Evolutionary conservation across 2,113 vertebrate species (phyloP).

Genomic region (Rhinoderma darwinii): DNA sequence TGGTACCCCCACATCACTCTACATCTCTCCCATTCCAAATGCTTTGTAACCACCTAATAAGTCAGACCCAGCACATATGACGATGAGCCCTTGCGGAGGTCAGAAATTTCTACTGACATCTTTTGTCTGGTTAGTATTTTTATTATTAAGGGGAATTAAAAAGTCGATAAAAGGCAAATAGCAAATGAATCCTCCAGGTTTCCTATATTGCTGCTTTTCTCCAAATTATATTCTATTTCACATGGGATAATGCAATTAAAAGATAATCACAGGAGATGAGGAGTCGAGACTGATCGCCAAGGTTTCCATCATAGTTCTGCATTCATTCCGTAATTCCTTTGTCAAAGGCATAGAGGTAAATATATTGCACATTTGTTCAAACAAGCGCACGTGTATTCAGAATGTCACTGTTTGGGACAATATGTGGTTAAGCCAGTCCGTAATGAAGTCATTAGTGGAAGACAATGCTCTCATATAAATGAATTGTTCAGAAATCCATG

Average conservation of each 20-base stretch:
- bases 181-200: constrained; percentile 71
- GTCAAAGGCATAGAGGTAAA: not conserved
- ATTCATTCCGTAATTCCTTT: constrained; percentile 63
- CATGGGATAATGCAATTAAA: constrained; percentile 80
- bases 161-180: constrained; percentile 87
- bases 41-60: constrained; percentile 69
- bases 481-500: not conserved
- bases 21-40: constrained; percentile 65
- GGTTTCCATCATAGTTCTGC: constrained; percentile 71
- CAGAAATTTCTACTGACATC: constrained; percentile 93
- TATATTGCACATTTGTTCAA: not conserved
- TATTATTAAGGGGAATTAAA: constrained; percentile 84
- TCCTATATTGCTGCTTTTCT: constrained; percentile 74
- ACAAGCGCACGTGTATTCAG: not conserved
- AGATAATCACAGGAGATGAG: constrained; percentile 78
- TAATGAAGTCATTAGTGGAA: not conserved
- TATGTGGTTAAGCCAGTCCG: not conserved
- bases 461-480: no score
- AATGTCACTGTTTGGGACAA: not conserved
- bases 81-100: constrained; percentile 74
- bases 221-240: constrained; percentile 79
- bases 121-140: constrained; percentile 80
- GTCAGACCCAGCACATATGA: constrained; percentile 67
- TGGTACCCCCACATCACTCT: constrained; percentile 30
- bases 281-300: constrained; percentile 79